phyloP scores from a whole-genome alignment of 2,888 invertebrate genomes.

The Asteroscopus sphinx region DNA sequence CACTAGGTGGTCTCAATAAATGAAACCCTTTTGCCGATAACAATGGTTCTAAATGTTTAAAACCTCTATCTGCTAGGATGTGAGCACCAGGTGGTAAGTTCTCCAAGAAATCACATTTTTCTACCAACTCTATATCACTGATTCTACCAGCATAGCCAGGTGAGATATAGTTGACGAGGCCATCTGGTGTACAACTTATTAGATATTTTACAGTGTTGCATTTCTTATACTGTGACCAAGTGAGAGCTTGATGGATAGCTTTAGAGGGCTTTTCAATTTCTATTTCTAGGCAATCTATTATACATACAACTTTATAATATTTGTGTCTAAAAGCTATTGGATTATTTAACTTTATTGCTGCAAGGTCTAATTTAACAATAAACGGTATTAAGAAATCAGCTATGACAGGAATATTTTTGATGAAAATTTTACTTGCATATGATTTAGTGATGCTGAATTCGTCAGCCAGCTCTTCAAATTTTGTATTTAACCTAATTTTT shows the following conservation, averaged over 20 bases:
- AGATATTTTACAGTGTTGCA: no score
- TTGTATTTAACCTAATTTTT: conserved; percentile 49
- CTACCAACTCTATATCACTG: conserved; percentile 37
- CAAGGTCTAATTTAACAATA: conserved; percentile 40
- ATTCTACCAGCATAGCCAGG: conserved; percentile 53
- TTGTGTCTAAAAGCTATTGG: conserved; percentile 59
- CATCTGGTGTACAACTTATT: no score
- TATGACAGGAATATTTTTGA: conserved; percentile 45
- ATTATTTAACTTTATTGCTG: conserved; percentile 42
- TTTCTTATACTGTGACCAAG: conserved; percentile 70
- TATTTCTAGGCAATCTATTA: conserved; percentile 72
- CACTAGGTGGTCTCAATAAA: no score
- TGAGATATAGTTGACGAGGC: conserved; percentile 56
- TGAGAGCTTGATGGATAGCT: conserved; percentile 61
- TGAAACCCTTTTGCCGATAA: conserved; percentile 3
- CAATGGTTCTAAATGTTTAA: conserved; percentile 25
- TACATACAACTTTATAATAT: conserved; percentile 59
- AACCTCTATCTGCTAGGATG: conserved; percentile 23
- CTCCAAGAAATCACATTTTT: conserved; percentile 22
- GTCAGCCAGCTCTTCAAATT: conserved; percentile 52
- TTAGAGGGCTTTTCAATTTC: conserved; percentile 69
- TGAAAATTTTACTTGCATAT: conserved; percentile 40
- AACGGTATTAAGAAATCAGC: conserved; percentile 50
- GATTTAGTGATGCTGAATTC: conserved; percentile 41
- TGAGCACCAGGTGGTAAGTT: conserved; percentile 1